Evolutionary conservation across 2,888 invertebrate genomes (phyloP).

Genomic region (Gortyna flavago): DNA sequence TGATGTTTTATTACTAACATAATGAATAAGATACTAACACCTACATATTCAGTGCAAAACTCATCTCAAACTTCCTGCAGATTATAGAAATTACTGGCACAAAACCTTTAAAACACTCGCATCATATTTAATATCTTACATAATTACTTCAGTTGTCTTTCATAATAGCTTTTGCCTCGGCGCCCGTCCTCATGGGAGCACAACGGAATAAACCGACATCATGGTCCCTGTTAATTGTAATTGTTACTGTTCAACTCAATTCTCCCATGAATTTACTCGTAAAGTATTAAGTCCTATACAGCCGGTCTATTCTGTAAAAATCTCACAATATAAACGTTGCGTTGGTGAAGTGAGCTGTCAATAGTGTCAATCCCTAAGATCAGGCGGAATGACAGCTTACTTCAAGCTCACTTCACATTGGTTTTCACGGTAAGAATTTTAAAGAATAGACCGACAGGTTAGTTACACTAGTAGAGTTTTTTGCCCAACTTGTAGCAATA

Average conservation of each 20-base stretch:
- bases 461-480: neutral
- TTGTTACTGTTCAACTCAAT: constrained; percentile 31
- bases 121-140: constrained; percentile 62
- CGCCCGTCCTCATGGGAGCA: constrained; percentile 33
- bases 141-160: constrained; percentile 62
- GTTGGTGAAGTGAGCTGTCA: neutral
- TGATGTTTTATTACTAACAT: constrained; percentile 24
- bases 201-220: constrained; percentile 25
- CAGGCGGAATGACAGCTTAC: neutral
- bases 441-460: neutral
- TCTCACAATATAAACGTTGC: no score
- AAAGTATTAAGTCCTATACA: neutral
- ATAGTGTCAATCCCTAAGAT: neutral
- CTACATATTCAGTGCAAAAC: constrained; percentile 21
- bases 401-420: neutral
- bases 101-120: constrained; percentile 50
- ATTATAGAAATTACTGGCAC: constrained; percentile 45
- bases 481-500: neutral
- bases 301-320: neutral
- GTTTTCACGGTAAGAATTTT: neutral
- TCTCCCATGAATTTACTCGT: constrained; percentile 19
- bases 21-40: constrained; percentile 7
- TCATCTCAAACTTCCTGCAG: constrained; percentile 33
- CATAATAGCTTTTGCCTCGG: constrained; percentile 59
- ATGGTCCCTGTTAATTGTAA: constrained; percentile 33